phyloP scores from a whole-genome alignment of 2,113 vertebrate genomes.

The Orientallactaga bullata region DNA sequence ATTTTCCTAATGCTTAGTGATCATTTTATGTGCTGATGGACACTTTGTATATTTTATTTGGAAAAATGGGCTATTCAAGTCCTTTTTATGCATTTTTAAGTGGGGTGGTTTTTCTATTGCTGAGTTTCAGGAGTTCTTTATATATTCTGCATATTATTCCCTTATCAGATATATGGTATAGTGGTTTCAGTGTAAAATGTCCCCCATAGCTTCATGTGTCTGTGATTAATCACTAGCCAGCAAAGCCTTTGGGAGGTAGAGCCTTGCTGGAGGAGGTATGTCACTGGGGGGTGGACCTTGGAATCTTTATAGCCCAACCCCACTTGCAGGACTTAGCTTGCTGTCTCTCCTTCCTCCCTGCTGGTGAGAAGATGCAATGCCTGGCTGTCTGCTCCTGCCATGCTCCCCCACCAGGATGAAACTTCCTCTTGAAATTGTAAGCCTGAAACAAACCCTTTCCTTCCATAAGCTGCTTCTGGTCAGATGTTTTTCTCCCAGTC shows the following conservation, averaged over 20 bases:
- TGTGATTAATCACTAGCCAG: too few species aligned
- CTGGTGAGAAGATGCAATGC: too few species aligned
- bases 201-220: too few species aligned
- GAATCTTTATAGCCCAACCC: background rate
- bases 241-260: too few species aligned
- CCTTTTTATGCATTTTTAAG: background rate
- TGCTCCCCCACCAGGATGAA: too few species aligned
- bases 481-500: too few species aligned
- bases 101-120: background rate
- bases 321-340: background rate
- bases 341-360: background rate
- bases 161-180: background rate
- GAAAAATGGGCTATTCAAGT: background rate
- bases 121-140: background rate
- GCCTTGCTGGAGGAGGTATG: too few species aligned
- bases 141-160: background rate
- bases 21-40: background rate
- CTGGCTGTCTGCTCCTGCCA: too few species aligned
- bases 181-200: too few species aligned
- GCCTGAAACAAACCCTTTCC: too few species aligned
- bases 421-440: too few species aligned
- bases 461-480: too few species aligned
- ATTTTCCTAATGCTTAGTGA: background rate
- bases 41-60: background rate
- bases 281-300: background rate